These are phyloP conservation scores for Cyphomyrmex costatus DNA, from an alignment of 1,140 invertebrate genomes.

Conservation along the genomic window DNA sequence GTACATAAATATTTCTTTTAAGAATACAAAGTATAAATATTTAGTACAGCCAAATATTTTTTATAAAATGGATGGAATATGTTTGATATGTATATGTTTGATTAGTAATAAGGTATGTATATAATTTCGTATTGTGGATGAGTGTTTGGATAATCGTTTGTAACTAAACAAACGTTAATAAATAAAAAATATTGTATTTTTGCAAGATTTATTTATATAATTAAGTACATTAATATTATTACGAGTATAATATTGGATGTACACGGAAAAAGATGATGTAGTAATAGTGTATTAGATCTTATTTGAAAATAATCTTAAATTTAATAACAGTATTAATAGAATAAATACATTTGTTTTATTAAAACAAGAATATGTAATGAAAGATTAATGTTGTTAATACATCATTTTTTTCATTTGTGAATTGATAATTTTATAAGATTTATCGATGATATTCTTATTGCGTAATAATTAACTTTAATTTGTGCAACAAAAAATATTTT, in stretches of 20 bases:
- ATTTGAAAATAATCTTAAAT: background rate
- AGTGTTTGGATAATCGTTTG: background rate
- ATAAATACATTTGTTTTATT: background rate
- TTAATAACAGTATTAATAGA: background rate
- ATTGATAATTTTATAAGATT: background rate
- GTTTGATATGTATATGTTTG: background rate
- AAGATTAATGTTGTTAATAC: background rate
- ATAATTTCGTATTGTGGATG: background rate
- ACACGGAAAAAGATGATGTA: background rate
- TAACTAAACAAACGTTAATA: background rate
- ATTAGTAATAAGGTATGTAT: background rate
- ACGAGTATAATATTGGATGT: background rate
- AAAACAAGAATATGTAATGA: background rate
- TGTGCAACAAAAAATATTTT: background rate
- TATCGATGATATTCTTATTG: conserved; percentile 14
- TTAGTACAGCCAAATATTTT: conserved; percentile 15
- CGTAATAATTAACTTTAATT: background rate
- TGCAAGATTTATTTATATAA: background rate
- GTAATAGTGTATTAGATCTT: background rate
- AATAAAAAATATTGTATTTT: conserved; percentile 37
- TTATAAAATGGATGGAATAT: background rate
- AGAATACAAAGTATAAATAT: background rate
- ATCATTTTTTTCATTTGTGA: background rate
- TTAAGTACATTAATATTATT: conserved; percentile 8
- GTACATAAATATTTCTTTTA: background rate